Conservation (phyloP, 2,797 vertebrate genomes). For the Salarias fasciatus region DNA sequence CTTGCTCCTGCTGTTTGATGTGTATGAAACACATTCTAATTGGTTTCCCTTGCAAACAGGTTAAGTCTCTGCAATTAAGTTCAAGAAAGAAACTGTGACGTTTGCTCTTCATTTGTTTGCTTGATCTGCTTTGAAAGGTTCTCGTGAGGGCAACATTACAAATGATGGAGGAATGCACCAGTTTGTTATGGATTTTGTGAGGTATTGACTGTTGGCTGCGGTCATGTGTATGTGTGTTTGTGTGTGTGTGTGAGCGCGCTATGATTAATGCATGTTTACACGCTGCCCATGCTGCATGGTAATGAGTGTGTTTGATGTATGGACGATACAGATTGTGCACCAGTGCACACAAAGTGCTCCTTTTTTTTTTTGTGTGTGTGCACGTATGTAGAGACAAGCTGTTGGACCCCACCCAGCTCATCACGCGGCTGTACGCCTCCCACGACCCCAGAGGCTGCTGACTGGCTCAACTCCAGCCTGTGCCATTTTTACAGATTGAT, state of each 20-base stretch:
- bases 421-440: conserved; percentile 40
- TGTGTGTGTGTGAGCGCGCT: conserved; percentile 30
- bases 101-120: neutral
- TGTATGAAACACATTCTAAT: neutral
- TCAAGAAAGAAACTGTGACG: conserved; percentile 6
- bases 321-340: conserved; percentile 30
- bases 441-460: conserved; percentile 44
- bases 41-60: neutral
- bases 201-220: conserved; percentile 49
- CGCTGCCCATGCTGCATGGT: conserved; percentile 18
- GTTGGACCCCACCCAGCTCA: neutral
- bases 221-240: conserved; percentile 45
- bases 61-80: neutral
- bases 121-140: conserved; percentile 35
- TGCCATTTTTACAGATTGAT: conserved; percentile 70
- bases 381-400: conserved; percentile 15
- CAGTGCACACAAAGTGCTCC: conserved; percentile 30
- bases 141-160: conserved; percentile 29
- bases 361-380: too few relatives aligned
- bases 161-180: conserved; percentile 53
- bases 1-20: neutral
- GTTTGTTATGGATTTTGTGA: conserved; percentile 54
- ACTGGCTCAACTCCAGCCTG: conserved; percentile 40
- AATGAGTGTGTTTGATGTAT: conserved; percentile 34
- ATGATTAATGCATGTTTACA: conserved; percentile 56